These are phyloP conservation scores for Synergus umbraculus DNA, from an alignment of 2,888 invertebrate genomes.

Conservation along the genomic window DNA sequence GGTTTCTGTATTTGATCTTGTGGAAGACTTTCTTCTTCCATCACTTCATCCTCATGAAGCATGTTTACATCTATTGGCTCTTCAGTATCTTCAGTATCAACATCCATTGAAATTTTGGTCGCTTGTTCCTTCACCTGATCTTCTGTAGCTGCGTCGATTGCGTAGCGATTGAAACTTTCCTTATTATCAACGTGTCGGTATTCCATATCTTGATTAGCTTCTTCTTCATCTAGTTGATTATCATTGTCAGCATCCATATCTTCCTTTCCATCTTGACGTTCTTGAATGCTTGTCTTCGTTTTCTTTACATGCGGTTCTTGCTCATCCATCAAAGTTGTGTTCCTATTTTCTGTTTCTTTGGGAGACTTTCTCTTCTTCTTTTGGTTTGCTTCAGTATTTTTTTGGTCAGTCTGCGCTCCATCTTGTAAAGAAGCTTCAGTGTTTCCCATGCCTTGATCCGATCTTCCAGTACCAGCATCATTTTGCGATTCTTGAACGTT, in stretches of 20 bases:
- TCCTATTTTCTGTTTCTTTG: constrained; percentile 84
- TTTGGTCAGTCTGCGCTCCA: constrained; percentile 74
- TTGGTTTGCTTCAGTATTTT: constrained; percentile 74
- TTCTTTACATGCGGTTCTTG: constrained; percentile 83
- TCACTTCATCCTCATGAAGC: constrained; percentile 79
- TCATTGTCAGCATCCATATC: constrained; percentile 72
- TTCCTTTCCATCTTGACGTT: constrained; percentile 54
- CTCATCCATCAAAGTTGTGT: constrained; percentile 84
- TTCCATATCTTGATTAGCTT: constrained; percentile 60
- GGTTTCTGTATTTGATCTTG: constrained; percentile 70
- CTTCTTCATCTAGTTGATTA: constrained; percentile 72
- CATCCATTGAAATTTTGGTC: constrained; percentile 82
- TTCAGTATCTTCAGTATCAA: constrained; percentile 80
- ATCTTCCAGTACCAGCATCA: constrained; percentile 85
- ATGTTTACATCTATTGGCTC: constrained; percentile 58
- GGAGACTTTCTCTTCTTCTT: constrained; percentile 83
- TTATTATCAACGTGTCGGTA: constrained; percentile 92
- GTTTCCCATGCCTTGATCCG: constrained; percentile 85
- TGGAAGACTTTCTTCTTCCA: constrained; percentile 79
- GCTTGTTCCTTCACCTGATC: constrained; percentile 88
- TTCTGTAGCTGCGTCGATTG: constrained; percentile 87
- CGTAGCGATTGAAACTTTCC: constrained; percentile 85
- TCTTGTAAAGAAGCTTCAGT: constrained; percentile 77
- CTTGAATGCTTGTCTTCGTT: constrained; percentile 79
- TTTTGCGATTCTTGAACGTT: constrained; percentile 80